These are phyloP conservation scores for Ailuropoda melanoleuca DNA, from an alignment of 2,113 vertebrate genomes.

Conservation along the genomic window DNA sequence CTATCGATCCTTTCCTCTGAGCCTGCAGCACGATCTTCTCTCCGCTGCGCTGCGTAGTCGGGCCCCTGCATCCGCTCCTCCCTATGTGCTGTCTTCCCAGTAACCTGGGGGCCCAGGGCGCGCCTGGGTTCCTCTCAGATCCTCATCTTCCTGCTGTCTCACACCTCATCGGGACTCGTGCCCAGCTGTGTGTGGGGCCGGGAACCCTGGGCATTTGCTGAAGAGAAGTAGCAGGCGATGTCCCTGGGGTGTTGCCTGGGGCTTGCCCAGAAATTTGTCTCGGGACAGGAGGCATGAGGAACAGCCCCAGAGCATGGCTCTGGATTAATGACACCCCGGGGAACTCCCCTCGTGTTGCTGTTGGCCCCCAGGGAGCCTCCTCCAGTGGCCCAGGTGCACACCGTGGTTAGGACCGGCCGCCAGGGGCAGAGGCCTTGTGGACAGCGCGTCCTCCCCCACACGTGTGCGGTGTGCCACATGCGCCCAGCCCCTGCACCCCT, in stretches of 20 bases:
- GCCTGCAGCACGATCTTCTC: neutral
- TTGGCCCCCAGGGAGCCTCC: conserved; percentile 52
- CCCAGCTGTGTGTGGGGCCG: accelerated
- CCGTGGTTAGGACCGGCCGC: neutral
- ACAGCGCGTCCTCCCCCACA: accelerated
- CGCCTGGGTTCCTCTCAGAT: neutral
- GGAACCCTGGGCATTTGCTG: no score
- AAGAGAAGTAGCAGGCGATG: accelerated
- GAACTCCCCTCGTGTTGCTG: neutral
- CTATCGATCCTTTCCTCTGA: accelerated
- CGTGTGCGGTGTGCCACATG: accelerated
- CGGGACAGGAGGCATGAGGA: neutral
- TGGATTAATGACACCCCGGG: neutral
- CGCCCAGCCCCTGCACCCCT: neutral
- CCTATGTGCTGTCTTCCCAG: neutral
- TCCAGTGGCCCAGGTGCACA: neutral
- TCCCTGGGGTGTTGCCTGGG: neutral
- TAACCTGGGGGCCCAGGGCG: accelerated
- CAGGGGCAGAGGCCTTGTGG: accelerated
- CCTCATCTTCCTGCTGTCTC: accelerated
- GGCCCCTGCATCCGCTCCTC: neutral
- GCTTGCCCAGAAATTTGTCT: neutral
- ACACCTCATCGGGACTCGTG: accelerated
- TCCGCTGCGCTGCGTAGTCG: accelerated
- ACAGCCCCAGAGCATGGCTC: accelerated